A percentile compares a stretch with the other conserved stretches of the same genome.
These are phyloP conservation scores for Nycteola revayana DNA, from an alignment of 2,888 invertebrate genomes.

Conservation along the genomic window DNA sequence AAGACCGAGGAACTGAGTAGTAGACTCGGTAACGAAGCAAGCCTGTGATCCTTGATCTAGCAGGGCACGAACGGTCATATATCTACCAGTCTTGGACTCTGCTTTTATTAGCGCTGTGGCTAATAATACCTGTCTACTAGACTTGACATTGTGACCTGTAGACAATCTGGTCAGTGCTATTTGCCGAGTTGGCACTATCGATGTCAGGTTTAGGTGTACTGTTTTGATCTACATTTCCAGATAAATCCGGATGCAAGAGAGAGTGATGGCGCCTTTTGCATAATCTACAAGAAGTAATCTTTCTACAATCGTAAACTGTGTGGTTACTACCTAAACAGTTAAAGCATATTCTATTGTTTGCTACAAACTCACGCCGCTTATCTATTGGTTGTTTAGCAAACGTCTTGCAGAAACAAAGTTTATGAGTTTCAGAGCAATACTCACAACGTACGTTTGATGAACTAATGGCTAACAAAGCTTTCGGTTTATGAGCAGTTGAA, in stretches of 20 bases:
- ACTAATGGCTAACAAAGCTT: not conserved
- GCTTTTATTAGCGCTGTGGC: slow-evolving; percentile 29
- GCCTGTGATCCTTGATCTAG: slow-evolving; percentile 34
- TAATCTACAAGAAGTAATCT: not conserved
- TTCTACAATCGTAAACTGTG: not conserved
- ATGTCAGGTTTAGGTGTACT: not conserved
- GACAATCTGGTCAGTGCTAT: slow-evolving; percentile 4
- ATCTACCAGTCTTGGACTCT: slow-evolving; percentile 11
- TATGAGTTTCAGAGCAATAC: slow-evolving; percentile 23
- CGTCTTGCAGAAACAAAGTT: too few species aligned
- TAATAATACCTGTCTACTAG: slow-evolving; percentile 25
- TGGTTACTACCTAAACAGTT: slow-evolving; percentile 2
- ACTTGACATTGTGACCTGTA: slow-evolving; percentile 1
- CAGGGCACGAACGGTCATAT: slow-evolving; percentile 18
- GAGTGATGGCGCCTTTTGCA: slow-evolving; percentile 5
- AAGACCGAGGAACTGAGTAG: slow-evolving; percentile 23
- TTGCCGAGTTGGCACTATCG: slow-evolving; percentile 1
- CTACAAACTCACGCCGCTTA: slow-evolving; percentile 1
- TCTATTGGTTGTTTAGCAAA: slow-evolving; percentile 11
- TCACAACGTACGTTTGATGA: slow-evolving; percentile 9
- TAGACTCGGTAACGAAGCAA: slow-evolving; percentile 31
- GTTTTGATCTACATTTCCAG: not conserved
- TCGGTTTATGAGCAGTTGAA: not conserved
- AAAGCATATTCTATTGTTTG: not conserved
- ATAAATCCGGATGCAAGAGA: slow-evolving; percentile 7